These are phyloP conservation scores for Philhelius pedissequus DNA, from an alignment of 2,888 invertebrate species.

Conservation along the genomic window DNA sequence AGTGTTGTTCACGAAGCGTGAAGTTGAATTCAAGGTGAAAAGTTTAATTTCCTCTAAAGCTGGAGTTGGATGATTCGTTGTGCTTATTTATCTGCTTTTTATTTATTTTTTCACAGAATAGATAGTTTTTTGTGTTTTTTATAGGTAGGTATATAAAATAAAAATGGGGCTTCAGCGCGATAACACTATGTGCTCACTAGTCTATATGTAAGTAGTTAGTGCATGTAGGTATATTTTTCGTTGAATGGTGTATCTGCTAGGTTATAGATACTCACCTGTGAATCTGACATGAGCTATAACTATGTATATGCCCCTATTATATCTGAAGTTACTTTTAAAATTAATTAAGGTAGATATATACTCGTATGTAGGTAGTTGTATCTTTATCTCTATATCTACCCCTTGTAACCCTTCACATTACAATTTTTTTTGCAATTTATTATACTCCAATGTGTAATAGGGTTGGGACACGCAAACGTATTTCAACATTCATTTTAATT, in stretches of 20 bases:
- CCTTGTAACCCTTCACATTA: slow-evolving; percentile 30
- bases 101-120: slow-evolving; percentile 34
- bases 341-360: slow-evolving; percentile 26
- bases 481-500: slow-evolving; percentile 35
- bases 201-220: neutral
- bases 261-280: neutral
- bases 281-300: neutral
- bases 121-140: slow-evolving; percentile 13
- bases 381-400: neutral
- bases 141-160: slow-evolving; percentile 25
- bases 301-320: slow-evolving; percentile 28
- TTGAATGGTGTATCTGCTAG: neutral
- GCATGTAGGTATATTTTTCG: neutral
- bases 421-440: slow-evolving; percentile 54
- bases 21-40: slow-evolving; percentile 67
- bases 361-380: neutral
- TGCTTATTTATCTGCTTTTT: neutral
- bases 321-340: slow-evolving; percentile 17
- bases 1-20: slow-evolving; percentile 54
- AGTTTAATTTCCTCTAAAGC: slow-evolving; percentile 48
- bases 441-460: slow-evolving; percentile 35
- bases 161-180: slow-evolving; percentile 17
- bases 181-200: neutral
- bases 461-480: slow-evolving; percentile 37
- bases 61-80: slow-evolving; percentile 46